These are phyloP conservation scores for Siderastrea radians DNA, from an alignment of 92 coral and sea anemone species.

Conservation along the genomic window DNA sequence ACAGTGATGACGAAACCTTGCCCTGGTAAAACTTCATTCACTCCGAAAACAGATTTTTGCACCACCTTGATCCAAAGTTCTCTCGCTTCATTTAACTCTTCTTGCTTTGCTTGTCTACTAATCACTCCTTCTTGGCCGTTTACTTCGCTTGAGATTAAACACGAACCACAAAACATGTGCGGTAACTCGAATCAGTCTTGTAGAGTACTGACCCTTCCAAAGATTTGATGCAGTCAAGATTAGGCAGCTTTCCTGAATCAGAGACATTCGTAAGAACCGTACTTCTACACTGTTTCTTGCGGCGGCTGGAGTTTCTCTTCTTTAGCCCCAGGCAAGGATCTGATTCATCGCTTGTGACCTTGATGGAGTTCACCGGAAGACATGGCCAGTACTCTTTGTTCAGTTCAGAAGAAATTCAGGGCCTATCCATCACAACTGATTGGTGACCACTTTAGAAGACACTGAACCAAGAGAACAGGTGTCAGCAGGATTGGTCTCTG, in stretches of 20 bases:
- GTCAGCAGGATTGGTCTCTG: conserved; percentile 33
- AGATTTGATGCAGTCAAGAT: conserved; percentile 26
- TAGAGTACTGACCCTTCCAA: conserved; percentile 42
- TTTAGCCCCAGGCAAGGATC: neutral
- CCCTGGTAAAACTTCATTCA: conserved; percentile 50
- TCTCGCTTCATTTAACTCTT: conserved; percentile 28
- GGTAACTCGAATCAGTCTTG: conserved; percentile 56
- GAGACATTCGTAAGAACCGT: conserved; percentile 5
- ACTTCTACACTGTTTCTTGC: conserved; percentile 10
- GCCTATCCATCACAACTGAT: conserved; percentile 40
- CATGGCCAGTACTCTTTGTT: conserved; percentile 33
- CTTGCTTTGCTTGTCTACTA: conserved; percentile 24
- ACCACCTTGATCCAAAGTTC: conserved; percentile 53
- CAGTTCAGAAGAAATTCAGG: conserved; percentile 31
- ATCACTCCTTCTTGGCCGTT: neutral
- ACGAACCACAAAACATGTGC: conserved; percentile 53
- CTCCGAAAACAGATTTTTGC: conserved; percentile 36
- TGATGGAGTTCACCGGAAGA: neutral
- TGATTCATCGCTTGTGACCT: no score
- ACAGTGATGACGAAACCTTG: conserved; percentile 43
- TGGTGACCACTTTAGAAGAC: conserved; percentile 22
- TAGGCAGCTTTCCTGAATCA: neutral
- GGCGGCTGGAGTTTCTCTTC: neutral
- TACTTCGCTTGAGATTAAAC: conserved; percentile 45
- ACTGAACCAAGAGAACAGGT: conserved; percentile 17